phyloP scores from a whole-genome alignment of 1,140 invertebrate species.

The Orius laevigatus region DNA sequence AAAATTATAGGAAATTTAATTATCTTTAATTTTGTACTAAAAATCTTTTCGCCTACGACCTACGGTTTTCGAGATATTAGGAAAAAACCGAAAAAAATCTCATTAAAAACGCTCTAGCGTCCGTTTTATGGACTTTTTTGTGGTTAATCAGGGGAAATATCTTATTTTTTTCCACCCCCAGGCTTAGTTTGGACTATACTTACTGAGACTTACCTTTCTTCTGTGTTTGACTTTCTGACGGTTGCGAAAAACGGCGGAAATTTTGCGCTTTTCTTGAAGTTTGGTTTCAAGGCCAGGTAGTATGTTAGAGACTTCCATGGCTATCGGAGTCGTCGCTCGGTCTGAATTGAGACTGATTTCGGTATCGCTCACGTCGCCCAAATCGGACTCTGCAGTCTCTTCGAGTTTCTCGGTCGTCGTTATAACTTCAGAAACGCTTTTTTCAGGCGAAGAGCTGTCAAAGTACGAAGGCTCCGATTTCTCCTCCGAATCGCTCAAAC shows the following conservation, averaged over 20 bases:
- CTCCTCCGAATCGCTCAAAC: conserved; percentile 40
- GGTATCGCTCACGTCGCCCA: conserved; percentile 1
- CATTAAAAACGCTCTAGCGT: too few relatives aligned
- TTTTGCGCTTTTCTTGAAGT: conserved; percentile 4
- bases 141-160: too few relatives aligned
- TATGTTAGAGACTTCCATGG: not conserved
- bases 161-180: too few relatives aligned
- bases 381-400: conserved; percentile 2
- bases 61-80: too few relatives aligned
- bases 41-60: too few relatives aligned
- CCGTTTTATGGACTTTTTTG: too few relatives aligned
- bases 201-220: not conserved
- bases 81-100: too few relatives aligned
- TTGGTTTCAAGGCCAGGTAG: not conserved
- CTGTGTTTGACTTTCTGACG: conserved; percentile 1
- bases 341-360: not conserved
- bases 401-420: not conserved
- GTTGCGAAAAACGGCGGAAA: not conserved
- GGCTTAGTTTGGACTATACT: not conserved
- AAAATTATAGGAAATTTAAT: too few relatives aligned
- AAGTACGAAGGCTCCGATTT: conserved; percentile 6
- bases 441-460: conserved; percentile 3
- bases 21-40: too few relatives aligned
- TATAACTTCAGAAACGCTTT: not conserved
- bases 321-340: not conserved